Evolutionary conservation across 2,113 vertebrate species (phyloP), one percentile per base, ranked within the genome.

Genomic region (Mirza zaza): DNA sequence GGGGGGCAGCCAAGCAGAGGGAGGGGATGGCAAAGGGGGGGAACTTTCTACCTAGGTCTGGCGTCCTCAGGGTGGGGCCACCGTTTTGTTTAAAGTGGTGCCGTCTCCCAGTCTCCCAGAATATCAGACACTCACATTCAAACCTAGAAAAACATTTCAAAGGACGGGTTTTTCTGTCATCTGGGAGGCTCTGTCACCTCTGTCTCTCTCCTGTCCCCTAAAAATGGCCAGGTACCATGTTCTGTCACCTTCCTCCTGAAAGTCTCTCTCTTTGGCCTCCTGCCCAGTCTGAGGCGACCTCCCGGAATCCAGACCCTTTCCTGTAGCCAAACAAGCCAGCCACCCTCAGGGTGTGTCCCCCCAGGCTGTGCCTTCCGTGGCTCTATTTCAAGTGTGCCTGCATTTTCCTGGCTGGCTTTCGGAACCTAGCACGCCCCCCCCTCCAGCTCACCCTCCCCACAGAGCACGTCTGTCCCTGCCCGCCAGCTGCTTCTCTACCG

Each of bases 361-460:
- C 2, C 6, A 9, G 65, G 73, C 27, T 14, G 17, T 0, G 18
- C 63, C 57, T 57, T 18, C 42, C 5, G 29, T 2, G 36, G 45
- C 12, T 13, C 39, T 34, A 18, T 17, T 27, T 45, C 32, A 10
- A 61, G 65, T 1, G 21, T 1, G 3, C 5, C 48, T 55, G 32
- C 14, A 5, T 45, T 27, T 23, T 65, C 36, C 73, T 29, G 45
- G 59, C 63, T 80, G 67, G 10, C 11, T 77, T 81, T 86, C 55
- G 7, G 13, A 57, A 61, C 17, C 55, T 42, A 61, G 76, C 45
- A 29, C 36, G 18, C 52, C 29, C 45, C 67, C 25, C 8, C 1
- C 12, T 25, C n/a, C 1, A 11, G 14, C 27, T 15, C 3, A 1
- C 0, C 3, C 48, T 57, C 45, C 5, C 12, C 9, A 0, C 0